Conservation (phyloP, 2,888 invertebrate genomes). For the Calameuta idolon region DNA sequence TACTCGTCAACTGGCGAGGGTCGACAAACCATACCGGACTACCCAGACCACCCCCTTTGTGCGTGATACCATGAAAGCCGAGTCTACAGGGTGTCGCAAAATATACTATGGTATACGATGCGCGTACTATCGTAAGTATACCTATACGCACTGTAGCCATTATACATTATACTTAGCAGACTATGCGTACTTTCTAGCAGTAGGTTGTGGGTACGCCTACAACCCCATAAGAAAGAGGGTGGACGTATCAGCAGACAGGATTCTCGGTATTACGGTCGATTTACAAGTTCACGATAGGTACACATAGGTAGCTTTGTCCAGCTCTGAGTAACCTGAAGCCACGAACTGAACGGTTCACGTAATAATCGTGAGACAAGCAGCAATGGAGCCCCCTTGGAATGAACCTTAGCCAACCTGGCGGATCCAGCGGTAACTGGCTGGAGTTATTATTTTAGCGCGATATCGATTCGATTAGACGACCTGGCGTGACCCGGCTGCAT, state of each 20-base stretch:
- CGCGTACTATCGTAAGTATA: not conserved
- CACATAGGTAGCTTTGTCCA: not conserved
- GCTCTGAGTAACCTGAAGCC: not conserved
- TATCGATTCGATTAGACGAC: slow-evolving; percentile 57
- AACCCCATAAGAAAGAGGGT: not conserved
- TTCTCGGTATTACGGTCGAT: not conserved
- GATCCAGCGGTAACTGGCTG: slow-evolving; percentile 1
- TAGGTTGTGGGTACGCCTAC: not conserved
- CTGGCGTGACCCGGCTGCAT: slow-evolving; percentile 55
- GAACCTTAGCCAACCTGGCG: not conserved
- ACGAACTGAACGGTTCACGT: not conserved
- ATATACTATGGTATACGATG: not conserved
- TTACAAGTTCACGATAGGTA: not conserved
- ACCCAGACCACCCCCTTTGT: not conserved
- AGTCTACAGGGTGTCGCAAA: slow-evolving; percentile 2
- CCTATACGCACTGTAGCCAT: not conserved
- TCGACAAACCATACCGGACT: slow-evolving; percentile 48
- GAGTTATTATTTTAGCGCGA: slow-evolving; percentile 47
- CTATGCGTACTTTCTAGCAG: not conserved
- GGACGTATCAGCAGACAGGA: not conserved
- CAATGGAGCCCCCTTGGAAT: not conserved
- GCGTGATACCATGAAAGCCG: slow-evolving; percentile 12
- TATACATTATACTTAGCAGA: not conserved
- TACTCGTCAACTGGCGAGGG: slow-evolving; percentile 53
- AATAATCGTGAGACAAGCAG: not conserved